Evolutionary conservation across 2,888 invertebrate genomes (phyloP), one percentile per base, ranked within the genome.

Genomic region (Drosophila pseudotakahashii): DNA sequence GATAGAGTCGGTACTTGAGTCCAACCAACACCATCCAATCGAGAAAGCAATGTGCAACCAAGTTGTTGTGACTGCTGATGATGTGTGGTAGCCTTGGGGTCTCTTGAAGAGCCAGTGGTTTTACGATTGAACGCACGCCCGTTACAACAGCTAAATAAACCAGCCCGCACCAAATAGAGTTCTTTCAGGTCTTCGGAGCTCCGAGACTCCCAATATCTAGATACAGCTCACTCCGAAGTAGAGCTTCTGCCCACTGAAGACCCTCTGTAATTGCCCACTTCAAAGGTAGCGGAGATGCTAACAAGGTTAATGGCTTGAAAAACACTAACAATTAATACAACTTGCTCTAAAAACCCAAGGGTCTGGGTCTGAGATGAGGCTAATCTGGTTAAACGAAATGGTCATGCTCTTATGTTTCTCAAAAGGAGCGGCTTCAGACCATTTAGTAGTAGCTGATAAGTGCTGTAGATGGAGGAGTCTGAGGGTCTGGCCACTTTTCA

Each of bases 231-330:
- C 53, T 72, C 36, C 34, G 19, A 47, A 69, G 39, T 69, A 9
- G 66, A 50, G 48, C 50, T 54, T 48, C 55, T 67, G 66, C 70
- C 66, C 47, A 70, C 66, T 47, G 34, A 41, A 41, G 13, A 19
- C 66, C 23, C n/a, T 11, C 11, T 11, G 66, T 67, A 55, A 67
- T 69, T 67, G 70, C 70, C 71, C 47, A 55, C 39, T 45, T 34
- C 23, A 48, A n/a, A 52, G 36, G 52, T 14, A 67, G 50, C 48
- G 32, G 32, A 39, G 69, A 68, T 68, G 70, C 44, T 76, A 84
- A 87, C 87, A 77, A 84, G 80, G 80, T 80, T 87, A 80, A 80
- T 80, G 81, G 54, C 68, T 64, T 14, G 9, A 39, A 62, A 62
- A 16, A 16, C 3, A 1, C 45, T 32, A 13, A 45, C 67, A 68